phyloP scores from a whole-genome alignment of 2,797 vertebrate genomes.

The Lacerta agilis region DNA sequence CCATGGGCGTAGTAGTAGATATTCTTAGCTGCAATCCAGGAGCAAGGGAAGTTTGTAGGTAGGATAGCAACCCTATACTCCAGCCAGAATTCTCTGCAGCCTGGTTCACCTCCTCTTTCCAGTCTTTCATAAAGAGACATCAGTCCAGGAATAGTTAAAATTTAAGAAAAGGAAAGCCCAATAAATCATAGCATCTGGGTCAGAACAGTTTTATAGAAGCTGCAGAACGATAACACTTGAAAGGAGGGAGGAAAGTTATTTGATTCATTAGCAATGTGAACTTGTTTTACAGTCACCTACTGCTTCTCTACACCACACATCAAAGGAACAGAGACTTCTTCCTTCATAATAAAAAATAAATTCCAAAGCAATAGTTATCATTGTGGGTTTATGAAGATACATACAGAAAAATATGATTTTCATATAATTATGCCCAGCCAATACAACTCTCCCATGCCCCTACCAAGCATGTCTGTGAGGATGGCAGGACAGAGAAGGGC shows the following conservation, averaged over 20 bases:
- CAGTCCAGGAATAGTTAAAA: not conserved
- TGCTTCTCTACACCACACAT: not conserved
- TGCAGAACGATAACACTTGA: not conserved
- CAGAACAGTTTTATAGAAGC: not conserved
- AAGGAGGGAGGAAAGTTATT: not conserved
- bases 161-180: not conserved
- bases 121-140: too few relatives aligned
- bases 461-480: too few relatives aligned
- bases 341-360: not conserved
- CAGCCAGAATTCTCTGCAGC: too few relatives aligned
- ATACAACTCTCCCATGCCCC: not conserved
- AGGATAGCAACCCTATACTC: too few relatives aligned
- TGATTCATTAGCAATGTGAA: not conserved
- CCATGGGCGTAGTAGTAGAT: too few relatives aligned
- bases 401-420: conserved; percentile 21
- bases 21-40: too few relatives aligned
- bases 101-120: too few relatives aligned
- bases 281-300: not conserved
- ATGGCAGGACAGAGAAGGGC: too few relatives aligned
- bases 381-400: not conserved
- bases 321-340: not conserved
- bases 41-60: too few relatives aligned
- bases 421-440: not conserved
- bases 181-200: not conserved
- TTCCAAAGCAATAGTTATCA: conserved; percentile 7